Base-by-base conservation (phyloP, 2,797 vertebrate species). In the Glyptemys insculpta region DNA sequence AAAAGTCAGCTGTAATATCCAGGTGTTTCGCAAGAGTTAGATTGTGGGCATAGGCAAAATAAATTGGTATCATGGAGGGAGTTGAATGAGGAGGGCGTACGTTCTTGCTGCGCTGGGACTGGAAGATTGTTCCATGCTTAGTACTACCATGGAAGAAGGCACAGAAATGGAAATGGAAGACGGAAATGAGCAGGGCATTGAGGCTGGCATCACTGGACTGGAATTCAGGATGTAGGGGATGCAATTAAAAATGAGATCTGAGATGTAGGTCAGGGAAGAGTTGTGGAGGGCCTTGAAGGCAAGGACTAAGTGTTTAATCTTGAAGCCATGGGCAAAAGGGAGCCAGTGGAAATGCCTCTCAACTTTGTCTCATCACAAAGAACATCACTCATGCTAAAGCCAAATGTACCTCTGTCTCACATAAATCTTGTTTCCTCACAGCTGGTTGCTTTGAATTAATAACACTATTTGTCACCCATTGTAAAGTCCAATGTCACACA, bases 371-470 rank as follows among this genome's bases (percentile, higher is more conserved):
- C 16, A 62, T 85, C 74, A 88, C 86, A 94, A 83, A 5, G 14
- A 85, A 41, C 8, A 41, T 56, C 19, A 34, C 1, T 93, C 0
- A 54, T 85, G 89, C 92, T 81, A 41, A 87, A 68, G 59, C 31
- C 57, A 86, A 31, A 86, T 94, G 56, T 79, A 56, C 3, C 5
- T 87, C n/a, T 85, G 11, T 19, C 50, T 62, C 9, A 62, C 31
- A 83, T 12, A 92, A 91, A 1, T 21, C n/a, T 81, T 80, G 8
- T 53, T 95, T 87, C 34, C 59, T 44, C 37, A 10, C 15, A 88
- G 59, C 5, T 81, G 83, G 31, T 79, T 91, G 9, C 10, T 82
- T 41, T 87, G 78, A 92, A 59, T 87, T 92, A 83, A 34, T 90
- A 47, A 52, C 81, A 57, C 10, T 92, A 86, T 87, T 95, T 89